Percentiles rank a stretch among this genome's conserved stretches.
phyloP scores from a whole-genome alignment of 2,888 invertebrate genomes.

The Helicoverpa assulta region DNA sequence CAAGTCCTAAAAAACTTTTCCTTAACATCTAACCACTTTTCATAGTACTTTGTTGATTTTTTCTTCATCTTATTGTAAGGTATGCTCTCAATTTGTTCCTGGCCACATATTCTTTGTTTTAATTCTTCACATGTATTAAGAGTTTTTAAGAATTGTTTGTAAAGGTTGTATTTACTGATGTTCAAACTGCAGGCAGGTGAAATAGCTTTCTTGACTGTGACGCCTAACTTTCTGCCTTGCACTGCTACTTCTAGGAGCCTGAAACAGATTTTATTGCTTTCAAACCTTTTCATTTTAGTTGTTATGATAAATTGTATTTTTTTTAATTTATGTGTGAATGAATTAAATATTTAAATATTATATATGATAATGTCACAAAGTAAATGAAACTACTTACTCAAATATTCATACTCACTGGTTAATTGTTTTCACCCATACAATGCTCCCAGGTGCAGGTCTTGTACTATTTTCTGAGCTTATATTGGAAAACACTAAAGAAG shows the following conservation, averaged over 20 bases:
- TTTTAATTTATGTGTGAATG: too few species aligned
- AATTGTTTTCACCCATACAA: slow-evolving; percentile 77
- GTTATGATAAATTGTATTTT: too few species aligned
- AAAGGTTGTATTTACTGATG: slow-evolving; percentile 90
- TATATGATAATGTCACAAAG: too few species aligned
- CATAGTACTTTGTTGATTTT: slow-evolving; percentile 71
- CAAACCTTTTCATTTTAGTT: not conserved
- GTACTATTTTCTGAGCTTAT: slow-evolving; percentile 65
- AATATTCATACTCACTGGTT: slow-evolving; percentile 70
- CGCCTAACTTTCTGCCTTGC: slow-evolving; percentile 94
- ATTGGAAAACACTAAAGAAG: slow-evolving; percentile 70
- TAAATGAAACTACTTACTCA: not conserved
- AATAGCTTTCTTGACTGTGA: slow-evolving; percentile 92
- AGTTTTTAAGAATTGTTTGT: slow-evolving; percentile 84
- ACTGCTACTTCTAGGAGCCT: slow-evolving; percentile 93
- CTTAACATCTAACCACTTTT: slow-evolving; percentile 85
- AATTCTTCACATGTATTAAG: slow-evolving; percentile 72
- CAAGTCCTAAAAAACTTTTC: slow-evolving; percentile 87
- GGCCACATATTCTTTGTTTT: slow-evolving; percentile 62
- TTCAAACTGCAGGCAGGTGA: slow-evolving; percentile 82
- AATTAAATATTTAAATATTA: too few species aligned
- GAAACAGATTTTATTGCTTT: slow-evolving; percentile 57
- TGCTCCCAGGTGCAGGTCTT: slow-evolving; percentile 79
- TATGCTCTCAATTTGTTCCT: slow-evolving; percentile 62
- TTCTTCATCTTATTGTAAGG: slow-evolving; percentile 83